Conservation (phyloP, 2,113 vertebrate species). For the Melanerpes formicivorus region DNA sequence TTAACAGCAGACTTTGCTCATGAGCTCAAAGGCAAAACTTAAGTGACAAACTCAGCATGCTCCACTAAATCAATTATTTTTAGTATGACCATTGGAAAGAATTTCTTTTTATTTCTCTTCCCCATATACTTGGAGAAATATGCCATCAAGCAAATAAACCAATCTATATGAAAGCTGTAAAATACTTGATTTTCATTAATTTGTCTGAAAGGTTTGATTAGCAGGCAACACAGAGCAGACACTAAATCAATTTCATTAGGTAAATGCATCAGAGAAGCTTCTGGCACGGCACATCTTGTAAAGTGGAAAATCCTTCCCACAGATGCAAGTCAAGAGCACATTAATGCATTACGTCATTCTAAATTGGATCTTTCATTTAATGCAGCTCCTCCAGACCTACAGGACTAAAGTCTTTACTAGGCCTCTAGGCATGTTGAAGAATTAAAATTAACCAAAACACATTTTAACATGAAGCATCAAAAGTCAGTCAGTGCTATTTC, state of each 20-base stretch:
- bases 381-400: slow-evolving; percentile 27
- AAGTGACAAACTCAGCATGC: neutral
- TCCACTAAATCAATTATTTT: neutral
- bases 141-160: neutral
- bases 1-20: neutral
- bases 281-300: slow-evolving; percentile 39
- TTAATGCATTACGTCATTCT: slow-evolving; percentile 60
- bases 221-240: neutral
- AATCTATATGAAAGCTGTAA: neutral
- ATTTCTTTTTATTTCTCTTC: slow-evolving; percentile 19
- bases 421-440: neutral
- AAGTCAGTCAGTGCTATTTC: neutral
- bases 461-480: neutral
- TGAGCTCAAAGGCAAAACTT: neutral
- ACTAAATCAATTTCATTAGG: slow-evolving; percentile 58
- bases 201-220: slow-evolving; percentile 17
- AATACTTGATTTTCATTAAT: neutral
- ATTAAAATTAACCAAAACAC: neutral
- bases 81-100: neutral
- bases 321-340: neutral
- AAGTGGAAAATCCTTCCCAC: slow-evolving; percentile 62
- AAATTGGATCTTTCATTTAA: slow-evolving; percentile 74
- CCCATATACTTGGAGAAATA: neutral
- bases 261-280: slow-evolving; percentile 61
- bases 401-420: slow-evolving; percentile 44